Base-by-base conservation (phyloP, 2,797 vertebrate species). In the Myoxocephalus aenaeus region DNA sequence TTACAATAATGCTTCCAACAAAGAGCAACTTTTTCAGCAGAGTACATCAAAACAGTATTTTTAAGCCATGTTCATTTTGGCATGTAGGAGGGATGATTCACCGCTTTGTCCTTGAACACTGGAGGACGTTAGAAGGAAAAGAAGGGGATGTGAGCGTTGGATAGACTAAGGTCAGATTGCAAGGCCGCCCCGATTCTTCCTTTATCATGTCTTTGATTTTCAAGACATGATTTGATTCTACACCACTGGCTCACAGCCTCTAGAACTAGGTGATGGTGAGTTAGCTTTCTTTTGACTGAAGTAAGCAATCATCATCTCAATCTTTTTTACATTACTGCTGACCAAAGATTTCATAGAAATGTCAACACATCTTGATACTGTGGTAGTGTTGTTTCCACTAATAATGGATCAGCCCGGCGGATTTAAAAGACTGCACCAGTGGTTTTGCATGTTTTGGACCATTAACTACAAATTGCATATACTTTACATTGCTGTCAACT, bases 391-490 rank as follows among this genome's bases (percentile, higher is more conserved):
- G 18, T 75, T 73, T 79, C 14, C 17, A 29, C 40, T 65, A 74
- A 75, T 66, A 67, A 51, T 53, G 44, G 74, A 32, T 71, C 44
- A 59, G 71, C 53, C 53, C 38, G 46, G 22, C 53, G 57, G 51
- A 75, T 77, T 70, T 62, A 51, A 78, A 75, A 44, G 12, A 42
- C 63, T 56, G 63, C 78, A 77, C 62, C 50, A 79, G 72, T 70
- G 61, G 22, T 78, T 86, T 73, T 79, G 58, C 20, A 75, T 34
- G 62, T 73, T 62, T 71, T 77, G 58, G 67, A 38, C 54, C 70
- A 86, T 90, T 86, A 84, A 74, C 68, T 75, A 68, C 67, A 81
- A 79, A 88, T 79, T 83, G 67, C 51, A 69, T 51, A 75, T 57
- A 67, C 51, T 65, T 67, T 68, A 66, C 34, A 73, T 32, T 42